These are phyloP conservation scores for Metaphire vulgaris DNA, from an alignment of 1,140 invertebrate genomes.

Conservation along the genomic window DNA sequence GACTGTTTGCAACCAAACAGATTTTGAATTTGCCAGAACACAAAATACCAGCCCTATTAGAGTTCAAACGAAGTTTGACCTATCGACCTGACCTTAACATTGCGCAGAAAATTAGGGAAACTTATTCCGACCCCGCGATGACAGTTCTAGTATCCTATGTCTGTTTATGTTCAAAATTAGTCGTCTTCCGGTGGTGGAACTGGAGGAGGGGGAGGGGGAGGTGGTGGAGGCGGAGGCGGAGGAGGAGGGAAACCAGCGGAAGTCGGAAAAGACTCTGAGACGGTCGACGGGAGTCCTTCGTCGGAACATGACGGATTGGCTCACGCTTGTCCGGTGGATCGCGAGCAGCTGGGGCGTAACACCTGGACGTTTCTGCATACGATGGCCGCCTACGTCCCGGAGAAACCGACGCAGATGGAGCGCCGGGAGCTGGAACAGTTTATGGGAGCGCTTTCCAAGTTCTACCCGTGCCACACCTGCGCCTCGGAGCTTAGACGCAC, in stretches of 20 bases:
- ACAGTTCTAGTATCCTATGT: background rate
- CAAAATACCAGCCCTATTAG: too few species aligned
- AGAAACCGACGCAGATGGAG: conserved; percentile 66
- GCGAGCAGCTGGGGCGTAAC: conserved; percentile 48
- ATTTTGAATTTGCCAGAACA: background rate
- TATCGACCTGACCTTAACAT: too few species aligned
- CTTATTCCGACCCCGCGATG: too few species aligned
- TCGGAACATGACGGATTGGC: background rate
- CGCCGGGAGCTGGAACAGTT: conserved; percentile 73
- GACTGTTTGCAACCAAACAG: background rate
- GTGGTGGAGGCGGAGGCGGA: background rate
- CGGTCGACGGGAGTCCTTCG: too few species aligned
- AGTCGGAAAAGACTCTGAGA: background rate
- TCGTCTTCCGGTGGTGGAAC: background rate
- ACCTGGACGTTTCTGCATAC: conserved; percentile 93
- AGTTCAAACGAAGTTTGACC: too few species aligned
- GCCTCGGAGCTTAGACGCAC: conserved; percentile 70
- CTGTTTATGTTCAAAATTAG: background rate
- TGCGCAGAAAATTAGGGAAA: too few species aligned
- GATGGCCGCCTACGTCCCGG: conserved; percentile 90
- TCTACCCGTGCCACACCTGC: conserved; percentile 91
- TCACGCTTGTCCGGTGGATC: background rate
- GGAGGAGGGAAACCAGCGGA: background rate
- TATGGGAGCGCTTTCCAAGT: conserved; percentile 75
- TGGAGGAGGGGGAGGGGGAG: background rate